Percentiles rank a stretch among this genome's conserved stretches.
Evolutionary conservation across 1,140 invertebrate genomes (phyloP).

Genomic region (Parapsyche elsis): DNA sequence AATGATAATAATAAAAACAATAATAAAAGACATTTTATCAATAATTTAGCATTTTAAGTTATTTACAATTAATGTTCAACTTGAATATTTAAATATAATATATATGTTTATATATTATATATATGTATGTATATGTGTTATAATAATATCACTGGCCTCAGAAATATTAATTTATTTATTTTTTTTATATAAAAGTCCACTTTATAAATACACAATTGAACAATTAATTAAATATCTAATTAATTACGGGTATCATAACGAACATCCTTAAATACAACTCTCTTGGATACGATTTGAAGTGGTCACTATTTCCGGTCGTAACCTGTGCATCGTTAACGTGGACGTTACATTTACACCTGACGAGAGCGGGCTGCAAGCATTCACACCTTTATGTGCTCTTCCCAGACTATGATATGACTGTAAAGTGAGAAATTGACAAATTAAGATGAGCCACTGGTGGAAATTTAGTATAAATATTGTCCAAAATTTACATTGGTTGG

Average conservation of each 20-base stretch:
- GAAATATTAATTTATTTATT: too few species aligned
- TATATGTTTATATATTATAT: too few species aligned
- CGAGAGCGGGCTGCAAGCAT: conserved; percentile 65
- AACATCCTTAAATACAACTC: conserved; percentile 81
- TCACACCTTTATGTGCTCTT: conserved; percentile 71
- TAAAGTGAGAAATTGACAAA: conserved; percentile 56
- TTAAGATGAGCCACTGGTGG: neutral
- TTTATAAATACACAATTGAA: conserved; percentile 49
- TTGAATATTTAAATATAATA: conserved; percentile 25
- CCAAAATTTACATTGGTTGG: conserved; percentile 64
- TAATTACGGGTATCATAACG: neutral
- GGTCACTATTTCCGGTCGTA: conserved; percentile 81
- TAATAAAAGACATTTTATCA: conserved; percentile 7
- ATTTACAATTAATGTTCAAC: conserved; percentile 30
- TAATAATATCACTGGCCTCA: conserved; percentile 45
- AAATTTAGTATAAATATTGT: neutral
- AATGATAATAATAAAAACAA: conserved; percentile 16
- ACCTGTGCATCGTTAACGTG: conserved; percentile 70
- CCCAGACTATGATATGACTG: conserved; percentile 77
- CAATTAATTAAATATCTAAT: conserved; percentile 48
- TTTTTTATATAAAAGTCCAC: conserved; percentile 30
- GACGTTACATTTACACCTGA: conserved; percentile 69
- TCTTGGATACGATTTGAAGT: conserved; percentile 86
- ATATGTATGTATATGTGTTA: neutral
- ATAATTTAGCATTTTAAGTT: conserved; percentile 23